A percentile compares a stretch with the other conserved stretches of the same genome.
These are phyloP conservation scores for Cebidichthys violaceus DNA, from an alignment of 2,113 vertebrate species.

Conservation along the genomic window DNA sequence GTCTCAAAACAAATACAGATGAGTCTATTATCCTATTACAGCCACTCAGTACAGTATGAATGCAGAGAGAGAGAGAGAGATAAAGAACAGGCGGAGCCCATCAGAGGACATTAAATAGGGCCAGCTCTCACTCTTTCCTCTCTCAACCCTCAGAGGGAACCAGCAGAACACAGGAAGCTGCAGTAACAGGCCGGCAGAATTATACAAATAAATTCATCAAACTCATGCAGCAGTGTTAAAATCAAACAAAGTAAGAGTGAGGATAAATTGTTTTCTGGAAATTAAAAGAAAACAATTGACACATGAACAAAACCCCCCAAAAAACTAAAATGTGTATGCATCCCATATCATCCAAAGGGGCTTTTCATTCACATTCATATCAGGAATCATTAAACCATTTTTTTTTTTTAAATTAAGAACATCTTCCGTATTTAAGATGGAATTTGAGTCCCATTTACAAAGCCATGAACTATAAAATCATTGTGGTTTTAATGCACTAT, in stretches of 20 bases:
- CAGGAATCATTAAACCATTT: not conserved
- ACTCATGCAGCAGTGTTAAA: slow-evolving; percentile 58
- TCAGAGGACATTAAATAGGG: slow-evolving; percentile 79
- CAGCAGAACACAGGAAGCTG: slow-evolving; percentile 45
- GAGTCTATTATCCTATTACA: slow-evolving; percentile 81
- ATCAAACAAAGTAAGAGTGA: slow-evolving; percentile 64
- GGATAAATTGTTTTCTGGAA: slow-evolving; percentile 60
- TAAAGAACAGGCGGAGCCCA: slow-evolving; percentile 62
- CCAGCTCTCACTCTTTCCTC: slow-evolving; percentile 52
- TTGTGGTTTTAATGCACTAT: not conserved
- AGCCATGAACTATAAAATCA: slow-evolving; percentile 2
- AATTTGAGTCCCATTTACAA: slow-evolving; percentile 8
- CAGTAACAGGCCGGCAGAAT: slow-evolving; percentile 60
- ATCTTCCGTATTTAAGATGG: not conserved
- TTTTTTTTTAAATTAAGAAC: slow-evolving; percentile 31
- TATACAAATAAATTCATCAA: slow-evolving; percentile 77
- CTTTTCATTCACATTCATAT: slow-evolving; percentile 41
- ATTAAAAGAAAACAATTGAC: slow-evolving; percentile 73
- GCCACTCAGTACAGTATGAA: slow-evolving; percentile 71
- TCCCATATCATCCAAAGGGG: slow-evolving; percentile 13
- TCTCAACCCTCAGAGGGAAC: slow-evolving; percentile 58
- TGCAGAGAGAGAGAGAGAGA: slow-evolving; percentile 57
- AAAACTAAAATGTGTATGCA: slow-evolving; percentile 19
- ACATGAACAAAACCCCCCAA: slow-evolving; percentile 62
- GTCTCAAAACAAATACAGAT: slow-evolving; percentile 79